These are phyloP conservation scores for Phoenicopterus ruber DNA, from an alignment of 2,113 vertebrate species.

Conservation along the genomic window DNA sequence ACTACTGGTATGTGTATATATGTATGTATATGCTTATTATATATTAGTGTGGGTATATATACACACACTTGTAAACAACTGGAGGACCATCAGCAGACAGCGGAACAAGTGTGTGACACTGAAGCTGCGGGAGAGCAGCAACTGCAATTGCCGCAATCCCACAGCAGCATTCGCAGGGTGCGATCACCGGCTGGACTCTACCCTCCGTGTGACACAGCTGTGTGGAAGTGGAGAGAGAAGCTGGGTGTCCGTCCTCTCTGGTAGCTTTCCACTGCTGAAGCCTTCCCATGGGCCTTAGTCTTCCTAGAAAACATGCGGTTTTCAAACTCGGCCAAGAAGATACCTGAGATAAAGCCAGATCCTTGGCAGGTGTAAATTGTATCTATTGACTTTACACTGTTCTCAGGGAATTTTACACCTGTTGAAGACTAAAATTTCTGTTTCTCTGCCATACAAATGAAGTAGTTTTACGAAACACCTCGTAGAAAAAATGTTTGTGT, in stretches of 20 bases:
- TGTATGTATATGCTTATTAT: not conserved
- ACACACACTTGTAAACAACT: not conserved
- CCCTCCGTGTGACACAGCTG: accelerated
- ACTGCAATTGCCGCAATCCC: accelerated
- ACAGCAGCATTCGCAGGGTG: not conserved
- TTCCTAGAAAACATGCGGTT: not conserved
- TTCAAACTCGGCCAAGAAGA: not conserved
- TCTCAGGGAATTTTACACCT: not conserved
- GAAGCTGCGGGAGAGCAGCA: not conserved
- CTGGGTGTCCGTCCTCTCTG: accelerated
- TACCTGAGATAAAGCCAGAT: not conserved
- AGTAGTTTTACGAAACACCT: not conserved
- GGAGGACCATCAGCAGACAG: not conserved
- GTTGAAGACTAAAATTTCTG: not conserved
- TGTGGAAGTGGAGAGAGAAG: not conserved
- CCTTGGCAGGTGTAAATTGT: not conserved
- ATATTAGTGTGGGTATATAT: not conserved
- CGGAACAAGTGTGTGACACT: not conserved
- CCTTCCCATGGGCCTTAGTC: not conserved
- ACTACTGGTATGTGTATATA: not conserved
- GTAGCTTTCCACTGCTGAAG: not conserved
- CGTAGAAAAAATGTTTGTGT: not conserved
- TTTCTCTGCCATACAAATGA: not conserved
- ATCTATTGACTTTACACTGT: not conserved
- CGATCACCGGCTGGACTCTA: not conserved